phyloP scores from a whole-genome alignment of 2,113 vertebrate species.

The Psittacula cyanocephala region DNA sequence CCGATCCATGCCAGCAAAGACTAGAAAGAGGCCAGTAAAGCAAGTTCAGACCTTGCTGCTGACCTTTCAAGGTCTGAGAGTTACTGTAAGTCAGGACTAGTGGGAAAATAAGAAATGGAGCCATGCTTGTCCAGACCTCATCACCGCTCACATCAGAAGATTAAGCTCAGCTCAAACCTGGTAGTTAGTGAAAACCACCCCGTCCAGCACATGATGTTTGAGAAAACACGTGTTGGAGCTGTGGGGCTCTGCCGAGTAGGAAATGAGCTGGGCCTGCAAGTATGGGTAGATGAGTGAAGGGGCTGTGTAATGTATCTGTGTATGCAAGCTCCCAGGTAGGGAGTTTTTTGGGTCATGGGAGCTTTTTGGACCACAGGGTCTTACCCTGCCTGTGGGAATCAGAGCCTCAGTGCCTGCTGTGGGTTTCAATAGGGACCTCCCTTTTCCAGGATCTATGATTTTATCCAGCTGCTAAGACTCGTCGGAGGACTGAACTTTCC shows the following conservation, averaged over 20 bases:
- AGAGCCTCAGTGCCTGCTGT: fast-evolving
- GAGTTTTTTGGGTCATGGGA: not conserved
- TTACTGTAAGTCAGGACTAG: not conserved
- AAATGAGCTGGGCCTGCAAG: not conserved
- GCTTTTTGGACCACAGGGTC: fast-evolving
- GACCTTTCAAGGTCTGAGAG: not conserved
- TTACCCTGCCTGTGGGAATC: not conserved
- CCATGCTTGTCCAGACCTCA: not conserved
- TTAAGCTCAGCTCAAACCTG: not conserved
- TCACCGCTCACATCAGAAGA: fast-evolving
- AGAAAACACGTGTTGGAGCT: fast-evolving
- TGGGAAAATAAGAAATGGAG: not conserved
- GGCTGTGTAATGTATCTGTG: not conserved
- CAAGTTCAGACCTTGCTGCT: not conserved
- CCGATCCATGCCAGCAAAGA: not conserved
- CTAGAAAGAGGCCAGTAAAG: not conserved
- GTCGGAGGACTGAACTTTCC: not conserved
- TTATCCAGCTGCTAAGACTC: not conserved
- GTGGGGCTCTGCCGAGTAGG: not conserved
- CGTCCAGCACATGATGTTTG: fast-evolving
- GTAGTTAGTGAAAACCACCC: not conserved
- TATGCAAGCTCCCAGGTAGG: not conserved
- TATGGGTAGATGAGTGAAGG: not conserved
- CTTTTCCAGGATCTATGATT: not conserved
- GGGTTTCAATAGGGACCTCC: not conserved